Conservation (phyloP, 2,888 invertebrate genomes). For the Endotricha flammealis region DNA sequence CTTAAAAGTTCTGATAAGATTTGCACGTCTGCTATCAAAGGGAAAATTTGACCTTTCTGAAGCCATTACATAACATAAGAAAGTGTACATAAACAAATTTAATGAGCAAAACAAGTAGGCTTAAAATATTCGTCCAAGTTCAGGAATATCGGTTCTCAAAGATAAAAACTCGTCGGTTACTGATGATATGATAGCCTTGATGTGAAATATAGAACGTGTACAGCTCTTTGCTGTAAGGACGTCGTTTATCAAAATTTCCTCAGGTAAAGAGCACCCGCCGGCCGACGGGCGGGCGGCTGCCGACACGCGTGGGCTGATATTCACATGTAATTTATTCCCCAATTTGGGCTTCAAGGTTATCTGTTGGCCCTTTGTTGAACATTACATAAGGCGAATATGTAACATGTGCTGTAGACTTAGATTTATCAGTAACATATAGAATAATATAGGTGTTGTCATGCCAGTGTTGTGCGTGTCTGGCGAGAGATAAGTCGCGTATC, state of each 20-base stretch:
- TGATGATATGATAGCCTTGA: no score
- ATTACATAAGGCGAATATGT: background rate
- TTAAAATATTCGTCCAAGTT: no score
- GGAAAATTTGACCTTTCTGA: no score
- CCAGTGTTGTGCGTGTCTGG: background rate
- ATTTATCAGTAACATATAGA: background rate
- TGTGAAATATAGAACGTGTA: no score
- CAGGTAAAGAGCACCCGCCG: constrained; percentile 15
- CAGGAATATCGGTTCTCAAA: no score
- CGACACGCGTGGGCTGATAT: constrained; percentile 19
- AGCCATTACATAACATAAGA: no score
- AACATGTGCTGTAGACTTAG: background rate
- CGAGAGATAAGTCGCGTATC: background rate
- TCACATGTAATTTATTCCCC: constrained; percentile 22
- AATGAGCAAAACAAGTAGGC: no score
- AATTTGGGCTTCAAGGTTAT: background rate
- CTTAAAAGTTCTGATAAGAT: no score
- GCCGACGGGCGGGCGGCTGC: background rate
- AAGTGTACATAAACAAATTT: no score
- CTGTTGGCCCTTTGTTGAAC: background rate
- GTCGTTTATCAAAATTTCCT: constrained; percentile 29
- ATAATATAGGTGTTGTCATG: background rate
- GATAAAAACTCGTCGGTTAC: no score
- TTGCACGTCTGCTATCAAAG: no score
- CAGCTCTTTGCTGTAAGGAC: constrained; percentile 9